Evolutionary conservation across 2,797 vertebrate species (phyloP).

Genomic region (Gymnothorax javanicus): DNA sequence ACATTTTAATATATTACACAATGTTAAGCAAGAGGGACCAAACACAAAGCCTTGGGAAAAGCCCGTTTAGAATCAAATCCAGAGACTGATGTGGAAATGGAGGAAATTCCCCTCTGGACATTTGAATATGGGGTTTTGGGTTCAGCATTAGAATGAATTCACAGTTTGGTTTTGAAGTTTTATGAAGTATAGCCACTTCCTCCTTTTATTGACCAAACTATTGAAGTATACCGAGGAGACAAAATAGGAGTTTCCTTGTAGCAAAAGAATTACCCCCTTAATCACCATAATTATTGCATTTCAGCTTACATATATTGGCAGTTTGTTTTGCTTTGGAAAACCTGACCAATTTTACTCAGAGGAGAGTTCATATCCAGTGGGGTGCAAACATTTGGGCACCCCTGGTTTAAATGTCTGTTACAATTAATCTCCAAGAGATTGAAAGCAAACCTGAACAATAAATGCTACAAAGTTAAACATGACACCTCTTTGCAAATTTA

Average conservation of each 20-base stretch:
- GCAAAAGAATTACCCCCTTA: background rate
- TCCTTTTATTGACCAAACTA: constrained; percentile 27
- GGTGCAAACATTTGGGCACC: no score
- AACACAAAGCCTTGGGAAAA: constrained; percentile 58
- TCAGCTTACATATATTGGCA: background rate
- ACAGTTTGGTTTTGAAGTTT: constrained; percentile 41
- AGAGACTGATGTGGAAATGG: constrained; percentile 40
- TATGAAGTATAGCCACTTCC: constrained; percentile 12
- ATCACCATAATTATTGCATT: constrained; percentile 1
- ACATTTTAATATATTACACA: constrained; percentile 67
- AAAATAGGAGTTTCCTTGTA: background rate
- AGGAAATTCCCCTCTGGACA: constrained; percentile 42
- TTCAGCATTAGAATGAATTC: constrained; percentile 29
- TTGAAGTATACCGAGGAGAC: constrained; percentile 27
- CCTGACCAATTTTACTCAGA: background rate
- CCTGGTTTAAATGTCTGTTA: no score
- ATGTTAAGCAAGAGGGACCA: constrained; percentile 65
- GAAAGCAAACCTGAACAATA: no score
- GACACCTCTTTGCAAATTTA: no score
- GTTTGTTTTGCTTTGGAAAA: background rate
- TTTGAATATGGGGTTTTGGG: constrained; percentile 41
- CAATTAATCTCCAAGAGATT: no score
- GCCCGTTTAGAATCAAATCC: constrained; percentile 50
- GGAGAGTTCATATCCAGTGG: background rate
- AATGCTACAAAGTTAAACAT: no score